A percentile compares a stretch with the other conserved stretches of the same genome.
Evolutionary conservation across 2,113 vertebrate genomes (phyloP).

Genomic region (Microtus richardsoni): DNA sequence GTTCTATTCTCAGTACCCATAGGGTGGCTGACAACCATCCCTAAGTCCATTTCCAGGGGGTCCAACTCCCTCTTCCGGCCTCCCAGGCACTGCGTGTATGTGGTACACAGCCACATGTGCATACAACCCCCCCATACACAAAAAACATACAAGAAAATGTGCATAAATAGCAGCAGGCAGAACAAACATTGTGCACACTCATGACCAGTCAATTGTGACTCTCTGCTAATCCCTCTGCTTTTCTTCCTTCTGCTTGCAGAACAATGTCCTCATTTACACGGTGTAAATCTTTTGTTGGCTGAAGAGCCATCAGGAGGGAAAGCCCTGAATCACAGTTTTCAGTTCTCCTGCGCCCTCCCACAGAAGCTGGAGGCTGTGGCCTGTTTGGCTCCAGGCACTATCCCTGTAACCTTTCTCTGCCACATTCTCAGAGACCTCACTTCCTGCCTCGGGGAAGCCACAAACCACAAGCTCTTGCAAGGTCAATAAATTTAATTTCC

Average conservation of each 20-base stretch:
- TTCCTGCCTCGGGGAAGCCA: slow-evolving; percentile 67
- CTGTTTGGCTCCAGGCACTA: neutral
- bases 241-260: neutral
- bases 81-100: neutral
- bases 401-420: neutral
- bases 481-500: slow-evolving; percentile 69
- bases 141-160: neutral
- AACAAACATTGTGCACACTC: neutral
- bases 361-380: neutral
- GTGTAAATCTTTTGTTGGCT: neutral
- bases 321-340: neutral
- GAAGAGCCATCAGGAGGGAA: neutral
- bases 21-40: neutral
- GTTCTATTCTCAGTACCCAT: neutral
- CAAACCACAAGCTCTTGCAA: slow-evolving; percentile 59
- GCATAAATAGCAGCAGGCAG: neutral
- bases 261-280: neutral
- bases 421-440: slow-evolving; percentile 16
- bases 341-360: neutral
- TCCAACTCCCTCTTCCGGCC: neutral
- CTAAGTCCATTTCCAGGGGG: neutral
- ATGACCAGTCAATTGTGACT: neutral
- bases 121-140: too few species aligned
- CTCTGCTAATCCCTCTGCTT: neutral
- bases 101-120: fast-evolving